These are phyloP conservation scores for Nymphalis urticae DNA, from an alignment of 2,888 invertebrate species.

Conservation along the genomic window DNA sequence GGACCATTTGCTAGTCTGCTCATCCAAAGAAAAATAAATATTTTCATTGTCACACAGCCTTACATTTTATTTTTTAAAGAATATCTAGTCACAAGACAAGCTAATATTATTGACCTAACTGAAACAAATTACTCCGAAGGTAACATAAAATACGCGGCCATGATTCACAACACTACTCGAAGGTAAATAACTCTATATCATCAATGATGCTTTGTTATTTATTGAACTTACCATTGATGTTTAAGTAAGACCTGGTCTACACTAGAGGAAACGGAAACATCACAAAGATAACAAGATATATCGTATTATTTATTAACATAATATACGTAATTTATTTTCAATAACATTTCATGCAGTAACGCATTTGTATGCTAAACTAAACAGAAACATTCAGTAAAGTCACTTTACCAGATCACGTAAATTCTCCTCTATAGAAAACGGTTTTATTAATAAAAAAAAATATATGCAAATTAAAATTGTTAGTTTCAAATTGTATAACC, in stretches of 20 bases:
- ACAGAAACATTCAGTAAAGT: too few species aligned
- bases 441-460: too few species aligned
- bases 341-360: too few species aligned
- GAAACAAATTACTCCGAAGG: constrained; percentile 18
- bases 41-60: neutral
- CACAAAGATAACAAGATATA: neutral
- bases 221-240: neutral
- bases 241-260: neutral
- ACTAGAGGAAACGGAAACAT: neutral
- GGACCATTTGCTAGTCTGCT: too few species aligned
- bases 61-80: neutral
- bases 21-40: too few species aligned
- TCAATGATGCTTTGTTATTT: constrained; percentile 14
- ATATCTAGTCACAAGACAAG: neutral
- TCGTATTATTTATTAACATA: neutral
- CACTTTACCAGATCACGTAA: too few species aligned
- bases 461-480: too few species aligned
- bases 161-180: constrained; percentile 9
- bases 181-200: constrained; percentile 17
- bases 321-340: neutral
- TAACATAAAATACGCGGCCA: constrained; percentile 3
- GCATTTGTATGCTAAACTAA: too few species aligned
- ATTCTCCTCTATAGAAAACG: too few species aligned
- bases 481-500: neutral
- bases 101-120: constrained; percentile 6